Percentiles rank a stretch among this genome's conserved stretches.
These are phyloP conservation scores for Drosophila maculinotata DNA, from an alignment of 2,888 invertebrate species.

Conservation along the genomic window DNA sequence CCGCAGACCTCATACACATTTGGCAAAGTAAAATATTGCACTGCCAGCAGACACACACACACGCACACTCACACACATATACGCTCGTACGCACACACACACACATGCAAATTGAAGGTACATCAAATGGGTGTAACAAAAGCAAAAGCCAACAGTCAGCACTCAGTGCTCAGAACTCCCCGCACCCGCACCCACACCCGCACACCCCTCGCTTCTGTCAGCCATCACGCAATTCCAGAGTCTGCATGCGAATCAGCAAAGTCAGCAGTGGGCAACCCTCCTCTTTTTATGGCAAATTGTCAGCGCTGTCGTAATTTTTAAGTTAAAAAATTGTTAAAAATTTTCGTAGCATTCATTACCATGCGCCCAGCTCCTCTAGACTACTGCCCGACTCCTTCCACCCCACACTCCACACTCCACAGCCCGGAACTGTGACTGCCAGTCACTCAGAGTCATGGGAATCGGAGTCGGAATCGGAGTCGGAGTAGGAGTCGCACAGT, in stretches of 20 bases:
- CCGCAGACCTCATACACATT: slow-evolving; percentile 43
- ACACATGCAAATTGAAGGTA: slow-evolving; percentile 67
- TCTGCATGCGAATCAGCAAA: slow-evolving; percentile 45
- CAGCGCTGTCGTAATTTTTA: slow-evolving; percentile 81
- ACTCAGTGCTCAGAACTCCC: slow-evolving; percentile 11
- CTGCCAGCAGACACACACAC: slow-evolving; percentile 42
- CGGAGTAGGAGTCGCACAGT: slow-evolving; percentile 18
- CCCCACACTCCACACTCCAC: slow-evolving; percentile 13
- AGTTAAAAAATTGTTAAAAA: slow-evolving; percentile 79
- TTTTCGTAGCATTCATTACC: slow-evolving; percentile 79
- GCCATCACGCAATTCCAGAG: slow-evolving; percentile 25
- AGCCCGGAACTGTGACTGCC: slow-evolving; percentile 17
- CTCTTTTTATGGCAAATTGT: slow-evolving; percentile 68
- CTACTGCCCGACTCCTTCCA: too few species aligned
- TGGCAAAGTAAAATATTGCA: slow-evolving; percentile 75
- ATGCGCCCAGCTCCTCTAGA: slow-evolving; percentile 32
- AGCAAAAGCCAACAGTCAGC: slow-evolving; percentile 65
- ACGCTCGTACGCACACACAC: slow-evolving; percentile 14
- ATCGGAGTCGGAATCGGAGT: not conserved
- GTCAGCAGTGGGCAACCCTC: slow-evolving; percentile 35
- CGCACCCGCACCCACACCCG: not conserved
- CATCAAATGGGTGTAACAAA: slow-evolving; percentile 76
- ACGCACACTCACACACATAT: slow-evolving; percentile 8
- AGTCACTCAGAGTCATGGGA: slow-evolving; percentile 32
- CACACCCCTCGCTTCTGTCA: not conserved